Evolutionary conservation across 2,797 vertebrate genomes (phyloP), one percentile per base, ranked within the genome.

Genomic region (Fringilla coelebs): DNA sequence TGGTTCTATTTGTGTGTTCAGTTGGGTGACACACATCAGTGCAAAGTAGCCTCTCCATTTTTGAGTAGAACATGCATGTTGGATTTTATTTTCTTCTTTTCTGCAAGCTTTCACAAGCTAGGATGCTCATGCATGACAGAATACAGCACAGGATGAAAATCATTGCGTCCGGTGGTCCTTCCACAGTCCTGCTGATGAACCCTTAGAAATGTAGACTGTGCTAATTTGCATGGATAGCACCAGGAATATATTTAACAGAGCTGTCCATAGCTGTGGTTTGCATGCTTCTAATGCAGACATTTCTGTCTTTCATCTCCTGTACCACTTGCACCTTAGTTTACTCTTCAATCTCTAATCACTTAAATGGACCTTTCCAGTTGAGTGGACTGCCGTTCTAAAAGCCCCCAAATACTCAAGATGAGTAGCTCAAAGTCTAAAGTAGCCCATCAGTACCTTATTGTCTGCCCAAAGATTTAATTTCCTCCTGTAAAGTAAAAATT

Each of bases 261-360:
- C 25, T 60, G 52, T 58, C 72, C 8, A 10, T 46, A 55, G 21
- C 24, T 65, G 29, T 52, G n/a, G 24, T 80, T 90, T 90, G 8
- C 20, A 9, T 45, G 18, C 17, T 95, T 8, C 22, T 63, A 28
- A 18, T 83, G 32, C 60, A 70, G 20, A 54, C n/a, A 40, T 32
- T 32, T 43, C 21, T 40, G 3, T 49, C 26, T 77, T 73, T 62
- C 31, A 31, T 25, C 25, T 51, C n/a, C 17, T 62, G 25, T 68
- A 25, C 21, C 10, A 76, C 13, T 66, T 82, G 76, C 13, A 72
- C 22, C n/a, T 68, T 58, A 52, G 7, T 86, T 91, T 79, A 73
- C 58, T 75, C 17, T 85, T 92, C 62, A 87, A 73, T 70, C 20
- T 55, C 19, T 84, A 68, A n/a, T 77, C 38, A n/a, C 21, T 74